Evolutionary conservation across 1,140 invertebrate genomes (phyloP).

Genomic region (Mactra quadrangularis): DNA sequence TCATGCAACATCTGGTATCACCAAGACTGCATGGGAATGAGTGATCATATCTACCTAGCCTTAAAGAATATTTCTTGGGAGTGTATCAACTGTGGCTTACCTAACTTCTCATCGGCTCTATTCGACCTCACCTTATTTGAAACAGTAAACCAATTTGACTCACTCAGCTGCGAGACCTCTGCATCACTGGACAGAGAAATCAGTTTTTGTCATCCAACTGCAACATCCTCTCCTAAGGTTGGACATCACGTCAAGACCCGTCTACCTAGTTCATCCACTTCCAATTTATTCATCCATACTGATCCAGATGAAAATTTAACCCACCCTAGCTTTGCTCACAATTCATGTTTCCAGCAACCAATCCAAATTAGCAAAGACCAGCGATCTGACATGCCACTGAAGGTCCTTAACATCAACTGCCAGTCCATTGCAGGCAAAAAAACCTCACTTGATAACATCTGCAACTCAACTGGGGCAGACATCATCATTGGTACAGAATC

Average conservation of each 20-base stretch:
- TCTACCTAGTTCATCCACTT: too few relatives aligned
- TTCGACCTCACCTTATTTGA: conserved; percentile 51
- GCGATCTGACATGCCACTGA: conserved; percentile 43
- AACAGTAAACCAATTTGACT: neutral
- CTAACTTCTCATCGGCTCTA: conserved; percentile 53
- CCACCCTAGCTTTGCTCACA: too few relatives aligned
- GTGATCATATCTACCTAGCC: conserved; percentile 1
- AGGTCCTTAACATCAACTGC: conserved; percentile 32
- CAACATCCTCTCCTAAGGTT: conserved; percentile 43
- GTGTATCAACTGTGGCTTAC: conserved; percentile 51
- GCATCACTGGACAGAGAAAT: conserved; percentile 25
- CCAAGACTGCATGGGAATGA: conserved; percentile 48
- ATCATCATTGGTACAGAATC: too few relatives aligned
- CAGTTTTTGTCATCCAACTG: conserved; percentile 24
- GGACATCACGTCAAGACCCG: neutral
- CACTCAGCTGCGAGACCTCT: conserved; percentile 1
- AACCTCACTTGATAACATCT: conserved; percentile 28
- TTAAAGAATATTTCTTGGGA: too few relatives aligned
- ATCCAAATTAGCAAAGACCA: too few relatives aligned
- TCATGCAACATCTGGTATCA: conserved; percentile 40
- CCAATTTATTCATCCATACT: too few relatives aligned
- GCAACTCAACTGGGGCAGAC: too few relatives aligned
- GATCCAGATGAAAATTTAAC: too few relatives aligned
- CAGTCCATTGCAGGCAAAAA: conserved; percentile 23
- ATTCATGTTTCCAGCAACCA: too few relatives aligned